Base-by-base conservation (phyloP, 2,797 vertebrate genomes). In the Gadopsis marmoratus region DNA sequence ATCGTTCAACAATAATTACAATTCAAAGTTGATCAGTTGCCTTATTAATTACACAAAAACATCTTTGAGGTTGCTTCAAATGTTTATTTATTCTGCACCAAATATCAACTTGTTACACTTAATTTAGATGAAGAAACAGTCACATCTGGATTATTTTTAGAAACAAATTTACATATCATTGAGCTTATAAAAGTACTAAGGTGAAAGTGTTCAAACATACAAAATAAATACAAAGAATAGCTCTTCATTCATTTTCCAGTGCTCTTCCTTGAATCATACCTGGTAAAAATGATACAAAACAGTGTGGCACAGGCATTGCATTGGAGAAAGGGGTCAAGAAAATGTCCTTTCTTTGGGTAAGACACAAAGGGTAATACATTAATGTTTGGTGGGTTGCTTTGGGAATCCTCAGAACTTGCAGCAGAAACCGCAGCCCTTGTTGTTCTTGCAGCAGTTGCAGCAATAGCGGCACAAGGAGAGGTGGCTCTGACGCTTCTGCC, bases 401-500 rank as follows among this genome's bases (percentile, higher is more conserved):
- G 0, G 83, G 26, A 75, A 55, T 72, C 82, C 19, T 93, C 88
- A 97, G 29, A 92, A 94, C 55, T 0, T 93, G 91, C 96, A 97
- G 93, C 97, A 97, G 10, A 67, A 58, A 0, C 96, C 96, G 4
- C 96, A 97, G 21, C 58, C 87, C 26, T 81, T 84, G 31, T 92
- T 81, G 0, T 0, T 1, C 35, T 0, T 78, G 63, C 97, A 97
- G 93, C 97, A 97, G 0, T 88, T 87, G 33, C 96, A 96, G 92
- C 97, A 97, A 62, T 63, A 95, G 5, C 54, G 21, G 83, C 97
- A 97, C 88, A 96, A 0, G 47, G 96, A 92, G 26, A 97, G 58
- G 78, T 95, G 89, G 78, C 95, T 94, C 48, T 95, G 88, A 0
- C 92, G 95, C 82, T 95, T 96, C 21, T 83, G 74, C 64, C 94